Base-by-base conservation (phyloP, 1,140 invertebrate species). In the Bicyclus anynana region DNA sequence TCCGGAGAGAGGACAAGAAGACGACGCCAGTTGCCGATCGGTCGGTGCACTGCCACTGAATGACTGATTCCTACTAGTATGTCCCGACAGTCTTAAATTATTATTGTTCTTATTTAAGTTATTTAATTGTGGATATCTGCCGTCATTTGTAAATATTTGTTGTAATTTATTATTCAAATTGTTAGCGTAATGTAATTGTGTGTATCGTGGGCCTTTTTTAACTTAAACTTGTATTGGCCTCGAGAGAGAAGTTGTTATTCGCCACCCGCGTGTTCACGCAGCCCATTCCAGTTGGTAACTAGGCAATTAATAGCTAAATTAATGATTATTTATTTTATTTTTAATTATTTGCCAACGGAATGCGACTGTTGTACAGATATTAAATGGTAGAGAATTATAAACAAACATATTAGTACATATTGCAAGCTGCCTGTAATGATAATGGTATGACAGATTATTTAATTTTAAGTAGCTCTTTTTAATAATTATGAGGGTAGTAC, bases 51-150 rank as follows among this genome's bases (percentile, higher is more conserved):
- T 68, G 67, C 78, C 69, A 70, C 68, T 77, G 69, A 77, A 74
- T 80, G 84, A 87, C 84, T 86, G 83, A 87, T 86, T 87, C 84
- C 83, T 86, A 85, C 79, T 85, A 84, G 75, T 78, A 74, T 86
- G 72, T 81, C 75, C 82, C 69, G 69, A 79, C 69, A 79, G 67
- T 72, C 70, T 75, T 85, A 83, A 84, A 83, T 84, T 85, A 81
- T 81, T 80, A 50, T 81, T 80, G 54, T 59, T 77, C 67, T 84
- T 74, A 82, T 80, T 81, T 87, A 84, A 77, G 82, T 78, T 78
- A 84, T 85, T 84, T 83, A 84, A 81, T 75, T 78, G 71, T 80
- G 68, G 70, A 81, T 84, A 78, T 72, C 67, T 62, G 74, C 69
- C 71, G 74, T 83, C 69, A 80, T 85, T 65, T 87, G 80, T 87